phyloP scores from a whole-genome alignment of 2,888 invertebrate species.

The Phanerotoma sp. region DNA sequence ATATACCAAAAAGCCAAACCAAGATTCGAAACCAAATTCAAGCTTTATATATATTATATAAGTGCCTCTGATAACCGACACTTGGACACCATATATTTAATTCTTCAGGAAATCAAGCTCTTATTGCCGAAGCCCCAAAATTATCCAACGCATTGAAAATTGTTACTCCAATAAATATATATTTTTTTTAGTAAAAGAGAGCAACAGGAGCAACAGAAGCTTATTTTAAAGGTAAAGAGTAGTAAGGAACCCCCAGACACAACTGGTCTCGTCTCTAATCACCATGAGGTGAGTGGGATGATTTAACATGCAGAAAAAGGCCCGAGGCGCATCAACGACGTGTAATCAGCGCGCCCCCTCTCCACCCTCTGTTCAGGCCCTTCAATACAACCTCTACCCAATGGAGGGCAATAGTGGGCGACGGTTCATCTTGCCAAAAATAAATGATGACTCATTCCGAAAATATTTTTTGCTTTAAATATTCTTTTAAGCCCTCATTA shows the following conservation, averaged over 20 bases:
- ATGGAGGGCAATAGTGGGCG: conserved; percentile 24
- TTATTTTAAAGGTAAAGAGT: conserved; percentile 21
- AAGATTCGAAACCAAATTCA: neutral
- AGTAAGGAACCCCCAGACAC: conserved; percentile 18
- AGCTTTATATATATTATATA: too few species aligned
- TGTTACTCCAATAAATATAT: conserved; percentile 30
- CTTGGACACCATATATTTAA: conserved; percentile 21
- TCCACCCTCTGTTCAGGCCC: conserved; percentile 28
- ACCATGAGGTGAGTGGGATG: conserved; percentile 34
- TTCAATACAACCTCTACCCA: conserved; percentile 23
- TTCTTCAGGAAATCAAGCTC: conserved; percentile 3
- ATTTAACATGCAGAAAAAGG: conserved; percentile 37
- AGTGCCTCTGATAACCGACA: too few species aligned
- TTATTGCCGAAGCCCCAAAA: conserved; percentile 16
- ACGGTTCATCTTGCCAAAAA: neutral
- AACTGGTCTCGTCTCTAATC: conserved; percentile 33
- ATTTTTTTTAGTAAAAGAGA: conserved; percentile 10
- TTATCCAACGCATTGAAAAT: conserved; percentile 30
- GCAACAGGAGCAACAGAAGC: conserved; percentile 23
- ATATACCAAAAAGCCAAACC: neutral
- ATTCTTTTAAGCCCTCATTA: conserved; percentile 1
- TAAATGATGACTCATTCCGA: conserved; percentile 22
- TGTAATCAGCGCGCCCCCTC: conserved; percentile 49
- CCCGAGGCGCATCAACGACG: conserved; percentile 41
- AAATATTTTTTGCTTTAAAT: conserved; percentile 25